A percentile compares a stretch with the other conserved stretches of the same genome.
Evolutionary conservation across 2,797 vertebrate species (phyloP).

Genomic region (Ispidina picta): DNA sequence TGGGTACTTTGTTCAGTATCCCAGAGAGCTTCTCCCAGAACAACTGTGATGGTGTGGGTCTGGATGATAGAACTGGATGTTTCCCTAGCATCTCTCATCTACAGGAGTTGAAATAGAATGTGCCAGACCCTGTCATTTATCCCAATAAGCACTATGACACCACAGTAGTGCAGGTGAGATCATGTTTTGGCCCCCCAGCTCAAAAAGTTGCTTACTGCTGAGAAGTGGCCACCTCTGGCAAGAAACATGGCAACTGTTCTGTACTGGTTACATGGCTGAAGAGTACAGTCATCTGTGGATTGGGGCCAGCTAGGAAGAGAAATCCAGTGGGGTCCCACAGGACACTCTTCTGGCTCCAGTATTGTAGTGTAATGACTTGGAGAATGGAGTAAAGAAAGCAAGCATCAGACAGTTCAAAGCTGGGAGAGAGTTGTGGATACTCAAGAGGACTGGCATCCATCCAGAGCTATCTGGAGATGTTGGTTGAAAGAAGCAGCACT

Average conservation of each 20-base stretch:
- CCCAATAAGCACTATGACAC: neutral
- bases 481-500: constrained; percentile 44
- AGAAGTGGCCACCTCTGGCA: constrained; percentile 29
- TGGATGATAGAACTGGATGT: neutral
- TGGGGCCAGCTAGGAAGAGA: constrained; percentile 16
- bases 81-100: neutral
- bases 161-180: constrained; percentile 20
- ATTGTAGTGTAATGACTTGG: neutral
- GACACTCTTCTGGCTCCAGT: constrained; percentile 22
- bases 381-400: neutral
- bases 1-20: neutral
- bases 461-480: constrained; percentile 45
- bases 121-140: neutral
- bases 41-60: neutral
- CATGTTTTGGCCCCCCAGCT: neutral
- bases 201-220: neutral
- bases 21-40: neutral
- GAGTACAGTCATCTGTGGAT: constrained; percentile 29
- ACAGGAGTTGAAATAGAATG: neutral
- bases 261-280: neutral
- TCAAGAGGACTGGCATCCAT: constrained; percentile 32
- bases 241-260: constrained; percentile 13
- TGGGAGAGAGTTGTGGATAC: constrained; percentile 17
- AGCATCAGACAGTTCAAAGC: constrained; percentile 43
- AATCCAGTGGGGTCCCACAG: constrained; percentile 16